phyloP scores from a whole-genome alignment of 1,140 invertebrate genomes.

The Drosophila ficusphila region DNA sequence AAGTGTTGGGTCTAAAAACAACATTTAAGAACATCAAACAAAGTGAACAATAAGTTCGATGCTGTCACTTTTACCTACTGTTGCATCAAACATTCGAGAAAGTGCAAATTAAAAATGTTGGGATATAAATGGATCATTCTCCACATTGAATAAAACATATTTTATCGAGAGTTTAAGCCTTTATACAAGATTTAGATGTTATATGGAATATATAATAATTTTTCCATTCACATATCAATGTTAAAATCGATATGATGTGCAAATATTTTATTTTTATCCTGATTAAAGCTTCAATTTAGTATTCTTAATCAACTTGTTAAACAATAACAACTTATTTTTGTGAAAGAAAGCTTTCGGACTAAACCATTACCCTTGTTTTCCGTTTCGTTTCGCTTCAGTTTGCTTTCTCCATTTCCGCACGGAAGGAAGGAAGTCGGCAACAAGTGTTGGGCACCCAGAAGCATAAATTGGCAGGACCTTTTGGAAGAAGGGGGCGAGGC shows the following conservation, averaged over 20 bases:
- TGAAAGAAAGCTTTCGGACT: slow-evolving; percentile 19
- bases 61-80: slow-evolving; percentile 1
- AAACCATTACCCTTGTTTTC: slow-evolving; percentile 12
- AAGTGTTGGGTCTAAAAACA: slow-evolving; percentile 11
- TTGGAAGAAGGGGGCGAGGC: slow-evolving; percentile 28
- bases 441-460: slow-evolving; percentile 45
- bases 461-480: not conserved
- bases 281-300: no score
- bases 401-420: slow-evolving; percentile 30
- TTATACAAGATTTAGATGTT: no score
- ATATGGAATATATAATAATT: no score
- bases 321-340: slow-evolving; percentile 19
- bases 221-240: no score
- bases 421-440: slow-evolving; percentile 34
- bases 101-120: no score
- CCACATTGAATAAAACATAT: no score
- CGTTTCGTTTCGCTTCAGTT: slow-evolving; percentile 2
- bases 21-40: slow-evolving; percentile 34
- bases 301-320: no score
- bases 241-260: no score
- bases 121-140: no score
- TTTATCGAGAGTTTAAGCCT: no score
- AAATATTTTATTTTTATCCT: no score
- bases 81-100: slow-evolving; percentile 5
- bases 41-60: slow-evolving; percentile 16